These are phyloP conservation scores for Plebejus melissa DNA, from an alignment of 2,888 invertebrate species.

Conservation along the genomic window DNA sequence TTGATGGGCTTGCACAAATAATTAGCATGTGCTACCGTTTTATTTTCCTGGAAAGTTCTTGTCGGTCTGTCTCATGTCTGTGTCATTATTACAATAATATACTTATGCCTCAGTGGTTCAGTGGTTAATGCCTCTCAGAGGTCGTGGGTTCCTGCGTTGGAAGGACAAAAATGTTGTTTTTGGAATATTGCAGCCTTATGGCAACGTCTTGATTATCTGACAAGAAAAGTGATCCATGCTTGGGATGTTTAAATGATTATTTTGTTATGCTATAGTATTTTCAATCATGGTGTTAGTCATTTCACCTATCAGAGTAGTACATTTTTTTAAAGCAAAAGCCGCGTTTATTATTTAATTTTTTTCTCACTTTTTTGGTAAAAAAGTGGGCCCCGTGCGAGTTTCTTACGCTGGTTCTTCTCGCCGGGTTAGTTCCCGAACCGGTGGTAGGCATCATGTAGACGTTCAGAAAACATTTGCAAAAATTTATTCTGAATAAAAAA, in stretches of 20 bases:
- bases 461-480: no score
- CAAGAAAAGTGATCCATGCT: not conserved
- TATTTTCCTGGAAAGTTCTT: constrained; percentile 15
- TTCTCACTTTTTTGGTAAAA: no score
- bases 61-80: not conserved
- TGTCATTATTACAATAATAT: not conserved
- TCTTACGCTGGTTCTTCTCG: no score
- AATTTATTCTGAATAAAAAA: no score
- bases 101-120: not conserved
- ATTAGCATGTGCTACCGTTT: constrained; percentile 5
- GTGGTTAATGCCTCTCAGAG: not conserved
- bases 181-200: not conserved
- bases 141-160: not conserved
- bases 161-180: not conserved
- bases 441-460: no score
- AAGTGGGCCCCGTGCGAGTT: no score
- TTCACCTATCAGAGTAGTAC: no score
- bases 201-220: not conserved
- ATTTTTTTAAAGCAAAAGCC: no score
- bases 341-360: no score
- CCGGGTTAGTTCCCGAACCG: no score
- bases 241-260: not conserved
- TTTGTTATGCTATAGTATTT: no score
- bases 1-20: not conserved
- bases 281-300: no score